Conservation (phyloP, 2,797 vertebrate genomes). For the Zenarchopterus dispar region DNA sequence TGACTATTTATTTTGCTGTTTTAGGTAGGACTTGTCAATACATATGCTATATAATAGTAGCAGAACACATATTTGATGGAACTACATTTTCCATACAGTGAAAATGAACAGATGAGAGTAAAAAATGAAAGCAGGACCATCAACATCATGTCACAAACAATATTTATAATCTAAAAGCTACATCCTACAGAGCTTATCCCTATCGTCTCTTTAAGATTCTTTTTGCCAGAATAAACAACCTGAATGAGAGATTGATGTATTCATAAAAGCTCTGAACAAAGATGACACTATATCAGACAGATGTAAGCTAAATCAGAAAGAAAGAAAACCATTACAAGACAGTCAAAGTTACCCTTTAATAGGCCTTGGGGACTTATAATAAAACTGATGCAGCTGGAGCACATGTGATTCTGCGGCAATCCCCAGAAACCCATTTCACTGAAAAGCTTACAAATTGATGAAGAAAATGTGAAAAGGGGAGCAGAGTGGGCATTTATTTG, state of each 20-base stretch:
- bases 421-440: conserved; percentile 7
- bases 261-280: conserved; percentile 6
- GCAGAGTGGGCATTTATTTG: conserved; percentile 28
- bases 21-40: no score
- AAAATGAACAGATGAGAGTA: no score
- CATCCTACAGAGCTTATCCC: no score
- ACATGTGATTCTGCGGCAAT: conserved; percentile 5
- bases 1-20: no score
- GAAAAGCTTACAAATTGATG: conserved; percentile 21
- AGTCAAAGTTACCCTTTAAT: conserved; percentile 8
- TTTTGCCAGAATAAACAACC: no score
- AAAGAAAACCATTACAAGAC: background rate
- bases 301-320: conserved; percentile 4
- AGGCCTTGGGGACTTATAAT: conserved; percentile 2
- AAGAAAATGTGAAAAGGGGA: conserved; percentile 12
- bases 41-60: no score
- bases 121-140: no score
- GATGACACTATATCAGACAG: background rate
- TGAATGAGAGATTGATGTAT: background rate
- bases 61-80: no score
- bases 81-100: no score
- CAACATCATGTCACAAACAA: no score
- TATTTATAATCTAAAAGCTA: no score
- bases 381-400: conserved; percentile 15
- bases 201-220: no score